Evolutionary conservation across 1,140 invertebrate species (phyloP).

Genomic region (Panonychus citri): DNA sequence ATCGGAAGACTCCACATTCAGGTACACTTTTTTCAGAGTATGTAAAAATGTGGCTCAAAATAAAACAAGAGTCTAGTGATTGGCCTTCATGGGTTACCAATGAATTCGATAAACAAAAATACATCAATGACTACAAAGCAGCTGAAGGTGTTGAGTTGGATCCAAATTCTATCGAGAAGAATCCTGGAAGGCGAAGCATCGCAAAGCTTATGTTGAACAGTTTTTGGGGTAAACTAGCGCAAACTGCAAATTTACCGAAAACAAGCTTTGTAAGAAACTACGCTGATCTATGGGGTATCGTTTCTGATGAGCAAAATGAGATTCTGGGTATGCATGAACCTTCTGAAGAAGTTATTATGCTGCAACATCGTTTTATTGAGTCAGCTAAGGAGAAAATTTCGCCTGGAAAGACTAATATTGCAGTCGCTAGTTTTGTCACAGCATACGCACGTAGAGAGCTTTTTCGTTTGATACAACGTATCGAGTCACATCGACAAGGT

Average conservation of each 20-base stretch:
- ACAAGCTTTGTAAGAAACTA: constrained; percentile 15
- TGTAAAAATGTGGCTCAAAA: too few relatives aligned
- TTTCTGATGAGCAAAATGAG: neutral
- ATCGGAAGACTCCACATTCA: too few relatives aligned
- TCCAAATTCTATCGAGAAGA: constrained; percentile 17
- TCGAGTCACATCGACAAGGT: too few relatives aligned
- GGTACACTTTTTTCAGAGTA: too few relatives aligned
- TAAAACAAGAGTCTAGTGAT: neutral
- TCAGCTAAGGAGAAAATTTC: too few relatives aligned
- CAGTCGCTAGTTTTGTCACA: too few relatives aligned
- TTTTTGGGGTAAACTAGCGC: constrained; percentile 19
- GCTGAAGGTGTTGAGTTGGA: neutral
- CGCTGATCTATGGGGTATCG: neutral
- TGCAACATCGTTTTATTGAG: too few relatives aligned
- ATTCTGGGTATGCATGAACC: neutral
- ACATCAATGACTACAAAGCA: neutral
- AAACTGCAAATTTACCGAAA: constrained; percentile 16
- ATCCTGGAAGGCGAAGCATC: constrained; percentile 17
- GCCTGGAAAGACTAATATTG: too few relatives aligned
- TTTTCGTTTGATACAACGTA: too few relatives aligned
- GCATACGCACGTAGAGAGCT: too few relatives aligned
- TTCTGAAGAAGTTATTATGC: neutral
- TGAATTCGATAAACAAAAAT: neutral
- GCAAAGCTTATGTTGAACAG: constrained; percentile 16
- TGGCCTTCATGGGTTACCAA: neutral